Evolutionary conservation across 1,140 invertebrate genomes (phyloP).

Genomic region (Globodera rostochiensis): DNA sequence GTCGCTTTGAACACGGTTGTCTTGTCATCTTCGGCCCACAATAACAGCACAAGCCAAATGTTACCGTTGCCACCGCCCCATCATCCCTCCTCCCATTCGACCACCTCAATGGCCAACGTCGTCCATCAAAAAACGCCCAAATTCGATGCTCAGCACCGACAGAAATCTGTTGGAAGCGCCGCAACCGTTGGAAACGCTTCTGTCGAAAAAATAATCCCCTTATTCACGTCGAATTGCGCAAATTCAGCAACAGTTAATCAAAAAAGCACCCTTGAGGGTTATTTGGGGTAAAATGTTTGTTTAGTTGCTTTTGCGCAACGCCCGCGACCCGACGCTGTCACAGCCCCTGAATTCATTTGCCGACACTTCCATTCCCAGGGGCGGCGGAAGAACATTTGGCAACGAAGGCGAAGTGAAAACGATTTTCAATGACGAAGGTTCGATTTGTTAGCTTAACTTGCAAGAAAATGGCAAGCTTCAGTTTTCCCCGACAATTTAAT

Average conservation of each 20-base stretch:
- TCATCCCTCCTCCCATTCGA: conserved; percentile 7
- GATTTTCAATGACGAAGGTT: conserved; percentile 44
- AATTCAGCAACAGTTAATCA: background rate
- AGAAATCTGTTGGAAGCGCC: background rate
- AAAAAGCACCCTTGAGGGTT: background rate
- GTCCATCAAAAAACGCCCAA: conserved; percentile 14
- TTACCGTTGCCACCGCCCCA: conserved; percentile 4
- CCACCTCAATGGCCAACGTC: conserved; percentile 6
- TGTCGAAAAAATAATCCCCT: background rate
- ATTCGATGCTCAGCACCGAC: conserved; percentile 11
- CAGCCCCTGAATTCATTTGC: background rate
- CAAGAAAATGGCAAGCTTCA: conserved; percentile 29
- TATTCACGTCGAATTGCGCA: background rate
- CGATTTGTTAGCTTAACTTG: no score
- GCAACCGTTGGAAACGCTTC: background rate
- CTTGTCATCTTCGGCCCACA: background rate
- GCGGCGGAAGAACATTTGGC: no score
- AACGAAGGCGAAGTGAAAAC: conserved; percentile 1
- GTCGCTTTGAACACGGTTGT: background rate
- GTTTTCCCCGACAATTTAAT: conserved; percentile 61
- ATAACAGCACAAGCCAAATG: background rate
- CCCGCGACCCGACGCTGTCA: background rate
- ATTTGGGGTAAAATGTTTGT: no score
- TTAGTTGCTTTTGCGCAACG: background rate
- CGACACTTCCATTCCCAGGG: background rate